Evolutionary conservation across 2,113 vertebrate genomes (phyloP).

Genomic region (Atractosteus spatula): DNA sequence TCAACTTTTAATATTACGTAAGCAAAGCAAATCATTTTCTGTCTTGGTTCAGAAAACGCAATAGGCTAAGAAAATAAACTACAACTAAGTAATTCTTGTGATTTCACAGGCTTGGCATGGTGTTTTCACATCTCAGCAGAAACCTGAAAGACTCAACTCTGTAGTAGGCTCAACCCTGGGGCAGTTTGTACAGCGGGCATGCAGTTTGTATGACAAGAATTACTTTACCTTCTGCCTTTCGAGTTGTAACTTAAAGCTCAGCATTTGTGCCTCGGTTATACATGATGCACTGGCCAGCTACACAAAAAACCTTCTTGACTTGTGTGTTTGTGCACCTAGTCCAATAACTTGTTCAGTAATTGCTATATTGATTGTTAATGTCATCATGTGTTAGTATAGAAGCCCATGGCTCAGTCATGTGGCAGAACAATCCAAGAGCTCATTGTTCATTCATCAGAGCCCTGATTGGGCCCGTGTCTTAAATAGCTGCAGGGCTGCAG

Average conservation of each 20-base stretch:
- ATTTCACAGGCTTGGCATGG: neutral
- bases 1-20: too few species aligned
- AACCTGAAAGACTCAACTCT: conserved; percentile 19
- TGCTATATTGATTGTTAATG: conserved; percentile 91
- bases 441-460: conserved; percentile 96
- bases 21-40: too few species aligned
- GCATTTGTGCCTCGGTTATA: neutral
- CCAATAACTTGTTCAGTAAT: conserved; percentile 92
- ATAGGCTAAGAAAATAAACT: too few species aligned
- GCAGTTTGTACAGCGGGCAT: conserved; percentile 19
- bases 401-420: conserved; percentile 70
- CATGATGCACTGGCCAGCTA: conserved; percentile 38
- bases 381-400: conserved; percentile 90
- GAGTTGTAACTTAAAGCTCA: neutral
- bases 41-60: too few species aligned
- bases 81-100: too few species aligned
- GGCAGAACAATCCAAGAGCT: conserved; percentile 81
- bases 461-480: conserved; percentile 87
- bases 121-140: conserved; percentile 12
- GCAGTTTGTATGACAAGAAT: neutral
- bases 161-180: neutral
- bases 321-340: conserved; percentile 60
- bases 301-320: conserved; percentile 43
- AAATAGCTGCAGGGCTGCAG: conserved; percentile 86
- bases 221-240: neutral